A percentile compares a stretch with the other conserved stretches of the same genome.
phyloP scores from a whole-genome alignment of 2,888 invertebrate species.

The Cantharis lateralis region DNA sequence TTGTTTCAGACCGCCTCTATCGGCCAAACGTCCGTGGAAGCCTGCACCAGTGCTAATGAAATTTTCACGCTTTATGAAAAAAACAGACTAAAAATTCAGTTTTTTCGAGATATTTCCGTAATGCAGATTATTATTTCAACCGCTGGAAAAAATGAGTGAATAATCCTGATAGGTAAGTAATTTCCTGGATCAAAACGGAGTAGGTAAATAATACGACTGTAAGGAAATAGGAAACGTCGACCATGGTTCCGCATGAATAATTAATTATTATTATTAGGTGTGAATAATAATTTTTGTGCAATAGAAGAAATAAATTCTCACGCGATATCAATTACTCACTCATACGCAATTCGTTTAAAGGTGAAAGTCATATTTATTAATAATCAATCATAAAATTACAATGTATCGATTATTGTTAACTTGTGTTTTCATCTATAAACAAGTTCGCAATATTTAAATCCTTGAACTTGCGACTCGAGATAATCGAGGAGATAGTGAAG shows the following conservation, averaged over 20 bases:
- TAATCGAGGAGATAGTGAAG: conserved; percentile 11
- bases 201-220: not conserved
- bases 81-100: too few species aligned
- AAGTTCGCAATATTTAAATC: conserved; percentile 13
- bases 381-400: not conserved
- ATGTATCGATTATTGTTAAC: not conserved
- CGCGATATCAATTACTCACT: not conserved
- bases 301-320: not conserved
- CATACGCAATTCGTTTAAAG: not conserved
- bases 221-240: not conserved
- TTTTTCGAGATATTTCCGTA: too few species aligned
- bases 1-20: not conserved
- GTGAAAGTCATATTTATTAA: not conserved
- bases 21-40: not conserved
- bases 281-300: not conserved
- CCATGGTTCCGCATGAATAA: not conserved
- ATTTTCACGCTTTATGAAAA: not conserved
- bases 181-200: too few species aligned
- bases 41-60: not conserved
- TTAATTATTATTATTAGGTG: too few species aligned
- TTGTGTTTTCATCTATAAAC: conserved; percentile 10
- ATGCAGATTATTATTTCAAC: too few species aligned
- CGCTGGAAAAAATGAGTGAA: too few species aligned
- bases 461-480: conserved; percentile 24
- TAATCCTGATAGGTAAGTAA: too few species aligned